These are phyloP conservation scores for Coluber constrictor DNA, from an alignment of 2,797 vertebrate species.

Conservation along the genomic window DNA sequence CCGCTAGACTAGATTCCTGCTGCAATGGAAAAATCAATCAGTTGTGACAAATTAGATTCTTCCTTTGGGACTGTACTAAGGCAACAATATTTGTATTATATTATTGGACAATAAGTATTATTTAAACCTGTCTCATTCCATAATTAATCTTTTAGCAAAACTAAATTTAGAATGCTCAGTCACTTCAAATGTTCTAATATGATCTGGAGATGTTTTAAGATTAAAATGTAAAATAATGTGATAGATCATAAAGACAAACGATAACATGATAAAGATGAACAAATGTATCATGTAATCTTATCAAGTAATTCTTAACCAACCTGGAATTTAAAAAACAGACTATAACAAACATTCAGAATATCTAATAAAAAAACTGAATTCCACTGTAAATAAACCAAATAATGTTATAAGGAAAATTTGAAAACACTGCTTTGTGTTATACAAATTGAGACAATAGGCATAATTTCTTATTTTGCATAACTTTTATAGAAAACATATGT, in stretches of 20 bases:
- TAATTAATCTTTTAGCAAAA: neutral
- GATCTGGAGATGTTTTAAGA: neutral
- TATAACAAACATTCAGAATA: neutral
- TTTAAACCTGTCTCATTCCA: constrained; percentile 14
- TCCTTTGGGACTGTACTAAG: constrained; percentile 17
- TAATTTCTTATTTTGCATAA: neutral
- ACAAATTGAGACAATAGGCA: neutral
- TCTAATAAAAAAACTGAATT: neutral
- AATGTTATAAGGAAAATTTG: neutral
- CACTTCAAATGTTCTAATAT: neutral
- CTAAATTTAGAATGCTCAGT: neutral
- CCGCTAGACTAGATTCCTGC: neutral
- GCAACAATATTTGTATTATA: constrained; percentile 5
- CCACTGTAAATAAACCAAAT: neutral
- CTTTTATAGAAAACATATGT: neutral
- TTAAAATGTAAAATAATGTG: neutral
- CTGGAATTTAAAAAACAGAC: constrained; percentile 33
- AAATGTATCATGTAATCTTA: neutral
- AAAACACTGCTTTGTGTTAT: neutral
- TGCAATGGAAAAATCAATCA: neutral
- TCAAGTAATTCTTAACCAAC: neutral
- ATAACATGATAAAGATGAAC: neutral
- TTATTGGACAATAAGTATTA: neutral
- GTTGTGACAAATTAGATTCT: constrained; percentile 5
- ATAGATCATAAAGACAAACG: neutral